Evolutionary conservation across 1,140 invertebrate species (phyloP).

Genomic region (Cyclargus thomasi): DNA sequence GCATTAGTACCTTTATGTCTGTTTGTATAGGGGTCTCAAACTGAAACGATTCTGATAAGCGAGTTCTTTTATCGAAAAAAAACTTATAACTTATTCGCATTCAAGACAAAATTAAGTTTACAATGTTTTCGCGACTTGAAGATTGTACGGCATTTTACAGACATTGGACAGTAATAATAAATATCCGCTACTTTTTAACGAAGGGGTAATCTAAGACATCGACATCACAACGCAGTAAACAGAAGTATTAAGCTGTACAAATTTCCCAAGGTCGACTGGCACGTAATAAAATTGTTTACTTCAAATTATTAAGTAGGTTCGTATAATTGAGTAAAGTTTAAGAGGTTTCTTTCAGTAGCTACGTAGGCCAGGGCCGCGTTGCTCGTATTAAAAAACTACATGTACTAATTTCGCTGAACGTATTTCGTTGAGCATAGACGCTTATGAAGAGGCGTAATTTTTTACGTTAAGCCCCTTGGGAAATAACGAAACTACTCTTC

Average conservation of each 20-base stretch:
- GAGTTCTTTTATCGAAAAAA: no score
- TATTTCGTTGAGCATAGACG: neutral
- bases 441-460: neutral
- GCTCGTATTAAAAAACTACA: neutral
- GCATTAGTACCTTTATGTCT: no score
- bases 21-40: no score
- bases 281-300: neutral
- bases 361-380: neutral
- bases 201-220: no score
- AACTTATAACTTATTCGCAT: no score
- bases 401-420: neutral
- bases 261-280: neutral
- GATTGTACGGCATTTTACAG: no score
- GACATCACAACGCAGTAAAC: no score
- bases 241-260: neutral
- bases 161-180: no score
- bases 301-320: neutral
- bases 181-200: no score
- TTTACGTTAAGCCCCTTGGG: neutral
- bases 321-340: neutral
- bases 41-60: no score
- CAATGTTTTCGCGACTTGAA: no score
- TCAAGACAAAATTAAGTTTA: no score
- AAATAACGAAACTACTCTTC: neutral
- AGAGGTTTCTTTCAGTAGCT: neutral